These are phyloP conservation scores for Galerucella pusilla DNA, from an alignment of 2,888 invertebrate species.

Conservation along the genomic window DNA sequence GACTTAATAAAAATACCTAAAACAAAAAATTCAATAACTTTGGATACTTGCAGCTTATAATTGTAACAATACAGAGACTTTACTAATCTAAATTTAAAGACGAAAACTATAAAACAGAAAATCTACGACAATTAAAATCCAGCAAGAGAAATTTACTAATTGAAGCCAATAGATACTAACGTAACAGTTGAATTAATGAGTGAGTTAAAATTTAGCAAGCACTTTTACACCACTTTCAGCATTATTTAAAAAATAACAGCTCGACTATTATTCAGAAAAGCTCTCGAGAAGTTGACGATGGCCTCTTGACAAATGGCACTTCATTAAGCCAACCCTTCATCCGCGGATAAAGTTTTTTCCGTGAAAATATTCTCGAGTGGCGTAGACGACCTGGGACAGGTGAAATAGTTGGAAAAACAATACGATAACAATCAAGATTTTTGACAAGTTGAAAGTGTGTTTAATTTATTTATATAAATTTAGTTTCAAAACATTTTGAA, in stretches of 20 bases:
- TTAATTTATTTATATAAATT: not conserved
- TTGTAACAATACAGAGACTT: not conserved
- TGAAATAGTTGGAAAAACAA: not conserved
- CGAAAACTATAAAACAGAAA: slow-evolving; percentile 14
- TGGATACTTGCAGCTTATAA: no score
- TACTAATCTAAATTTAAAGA: not conserved
- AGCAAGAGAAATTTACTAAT: slow-evolving; percentile 30
- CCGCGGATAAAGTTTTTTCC: slow-evolving; percentile 40
- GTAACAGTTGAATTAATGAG: slow-evolving; percentile 40
- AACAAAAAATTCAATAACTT: no score
- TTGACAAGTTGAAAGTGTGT: not conserved
- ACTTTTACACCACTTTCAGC: slow-evolving; percentile 38
- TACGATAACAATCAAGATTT: not conserved
- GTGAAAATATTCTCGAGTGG: slow-evolving; percentile 34
- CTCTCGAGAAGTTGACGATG: slow-evolving; percentile 49
- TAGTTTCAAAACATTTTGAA: no score
- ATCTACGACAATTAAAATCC: slow-evolving; percentile 24
- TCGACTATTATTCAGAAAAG: slow-evolving; percentile 50
- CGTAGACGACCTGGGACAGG: slow-evolving; percentile 22
- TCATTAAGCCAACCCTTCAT: slow-evolving; percentile 53
- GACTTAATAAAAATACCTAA: no score
- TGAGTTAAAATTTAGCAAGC: slow-evolving; percentile 42
- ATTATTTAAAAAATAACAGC: slow-evolving; percentile 50
- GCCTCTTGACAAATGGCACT: slow-evolving; percentile 53
- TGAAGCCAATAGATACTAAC: slow-evolving; percentile 36